phyloP scores from a whole-genome alignment of 2,797 vertebrate genomes.

The Microcaecilia unicolor region DNA sequence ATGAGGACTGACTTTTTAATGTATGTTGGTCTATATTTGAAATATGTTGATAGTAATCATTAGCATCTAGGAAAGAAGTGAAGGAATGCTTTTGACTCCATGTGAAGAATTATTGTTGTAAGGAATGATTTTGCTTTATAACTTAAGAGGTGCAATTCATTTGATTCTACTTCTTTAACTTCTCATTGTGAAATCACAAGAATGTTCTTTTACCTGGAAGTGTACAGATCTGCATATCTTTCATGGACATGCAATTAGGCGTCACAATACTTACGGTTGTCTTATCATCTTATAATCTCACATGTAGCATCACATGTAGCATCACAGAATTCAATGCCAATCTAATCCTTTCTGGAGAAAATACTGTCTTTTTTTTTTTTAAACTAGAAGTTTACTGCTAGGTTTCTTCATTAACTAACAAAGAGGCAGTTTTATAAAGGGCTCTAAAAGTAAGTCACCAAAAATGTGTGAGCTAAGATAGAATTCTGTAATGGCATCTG shows the following conservation, averaged over 20 bases:
- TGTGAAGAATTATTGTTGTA: constrained; percentile 1
- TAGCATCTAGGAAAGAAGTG: constrained; percentile 1
- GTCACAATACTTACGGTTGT: neutral
- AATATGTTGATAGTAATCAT: constrained; percentile 1
- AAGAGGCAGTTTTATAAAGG: too few relatives aligned
- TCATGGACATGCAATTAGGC: neutral
- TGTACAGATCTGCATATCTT: accelerated
- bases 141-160: neutral
- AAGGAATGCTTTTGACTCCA: neutral
- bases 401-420: neutral
- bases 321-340: neutral
- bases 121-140: neutral
- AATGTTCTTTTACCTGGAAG: accelerated
- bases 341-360: neutral
- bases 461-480: too few relatives aligned
- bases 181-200: neutral
- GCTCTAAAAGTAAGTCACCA: too few relatives aligned
- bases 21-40: too few relatives aligned
- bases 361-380: neutral
- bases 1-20: too few relatives aligned
- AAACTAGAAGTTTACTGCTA: accelerated
- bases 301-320: too few relatives aligned
- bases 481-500: too few relatives aligned
- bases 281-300: neutral
- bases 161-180: neutral